Evolutionary conservation across 1,140 invertebrate species (phyloP).

Genomic region (Zaprionus vittiger): DNA sequence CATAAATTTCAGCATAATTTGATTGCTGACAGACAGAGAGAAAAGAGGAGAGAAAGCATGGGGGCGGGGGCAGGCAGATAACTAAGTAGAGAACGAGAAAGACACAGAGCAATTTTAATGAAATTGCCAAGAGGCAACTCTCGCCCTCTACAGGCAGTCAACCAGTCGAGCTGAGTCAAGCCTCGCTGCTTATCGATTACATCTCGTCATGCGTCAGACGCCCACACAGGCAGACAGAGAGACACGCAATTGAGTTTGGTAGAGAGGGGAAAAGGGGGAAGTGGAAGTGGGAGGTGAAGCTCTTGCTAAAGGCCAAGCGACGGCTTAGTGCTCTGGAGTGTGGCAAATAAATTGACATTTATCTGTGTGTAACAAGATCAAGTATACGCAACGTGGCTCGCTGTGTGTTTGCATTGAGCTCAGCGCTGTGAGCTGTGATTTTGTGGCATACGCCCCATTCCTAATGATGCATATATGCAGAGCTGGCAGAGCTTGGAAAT

Average conservation of each 20-base stretch:
- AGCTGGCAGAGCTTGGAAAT: conserved; percentile 12
- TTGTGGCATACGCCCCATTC: conserved; percentile 39
- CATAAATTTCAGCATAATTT: conserved; percentile 73
- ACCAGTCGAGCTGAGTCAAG: conserved; percentile 51
- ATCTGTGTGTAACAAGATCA: conserved; percentile 81
- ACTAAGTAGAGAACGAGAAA: background rate
- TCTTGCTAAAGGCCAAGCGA: conserved; percentile 39
- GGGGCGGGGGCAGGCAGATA: conserved; percentile 1
- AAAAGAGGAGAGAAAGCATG: background rate
- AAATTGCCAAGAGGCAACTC: conserved; percentile 61
- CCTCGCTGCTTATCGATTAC: conserved; percentile 76
- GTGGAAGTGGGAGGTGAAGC: background rate
- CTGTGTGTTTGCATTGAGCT: conserved; percentile 44
- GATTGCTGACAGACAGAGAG: conserved; percentile 42
- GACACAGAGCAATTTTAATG: conserved; percentile 53
- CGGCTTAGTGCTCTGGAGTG: conserved; percentile 78
- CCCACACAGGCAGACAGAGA: conserved; percentile 20
- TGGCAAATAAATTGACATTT: conserved; percentile 82
- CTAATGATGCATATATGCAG: conserved; percentile 56
- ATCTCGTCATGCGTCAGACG: conserved; percentile 51
- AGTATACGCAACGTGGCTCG: conserved; percentile 72
- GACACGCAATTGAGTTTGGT: background rate
- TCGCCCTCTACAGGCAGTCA: conserved; percentile 29
- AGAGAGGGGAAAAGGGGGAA: background rate
- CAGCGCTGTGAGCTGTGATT: conserved; percentile 43